phyloP scores from a whole-genome alignment of 2,888 invertebrate genomes.

The Epinotia ramella region DNA sequence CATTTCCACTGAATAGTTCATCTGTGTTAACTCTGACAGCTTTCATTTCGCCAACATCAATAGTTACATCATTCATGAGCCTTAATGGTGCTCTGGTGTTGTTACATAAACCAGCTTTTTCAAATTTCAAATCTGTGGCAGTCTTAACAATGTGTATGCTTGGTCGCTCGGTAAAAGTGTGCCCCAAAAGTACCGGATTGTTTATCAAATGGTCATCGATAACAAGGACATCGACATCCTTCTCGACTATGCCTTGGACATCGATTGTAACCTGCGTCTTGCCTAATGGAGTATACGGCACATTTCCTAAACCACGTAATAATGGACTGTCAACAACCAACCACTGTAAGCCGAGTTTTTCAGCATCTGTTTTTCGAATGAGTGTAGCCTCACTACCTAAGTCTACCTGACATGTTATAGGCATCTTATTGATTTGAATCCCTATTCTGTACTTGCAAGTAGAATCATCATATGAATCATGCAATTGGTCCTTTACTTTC shows the following conservation, averaged over 20 bases:
- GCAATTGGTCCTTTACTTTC: not conserved
- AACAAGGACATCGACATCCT: not conserved
- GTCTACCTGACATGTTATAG: not conserved
- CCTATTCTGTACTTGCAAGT: not conserved
- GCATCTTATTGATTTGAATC: not conserved
- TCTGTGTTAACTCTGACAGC: not conserved
- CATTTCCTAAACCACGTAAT: not conserved
- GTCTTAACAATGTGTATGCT: not conserved
- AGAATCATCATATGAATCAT: not conserved
- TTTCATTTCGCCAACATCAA: not conserved
- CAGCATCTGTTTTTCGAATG: not conserved
- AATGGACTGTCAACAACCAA: not conserved
- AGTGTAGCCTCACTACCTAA: not conserved
- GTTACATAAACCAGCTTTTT: not conserved
- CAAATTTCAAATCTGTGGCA: not conserved
- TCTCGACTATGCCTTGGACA: not conserved
- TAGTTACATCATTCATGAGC: not conserved
- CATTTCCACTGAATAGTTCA: not conserved
- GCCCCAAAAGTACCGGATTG: not conserved
- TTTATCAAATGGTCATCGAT: slow-evolving; percentile 3
- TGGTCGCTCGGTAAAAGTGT: slow-evolving; percentile 6
- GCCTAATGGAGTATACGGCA: not conserved
- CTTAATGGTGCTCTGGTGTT: not conserved
- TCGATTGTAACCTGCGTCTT: not conserved
- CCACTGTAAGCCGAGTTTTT: not conserved